Evolutionary conservation across 1,140 invertebrate species (phyloP), one percentile per base, ranked within the genome.

Genomic region (Orchesella cincta): DNA sequence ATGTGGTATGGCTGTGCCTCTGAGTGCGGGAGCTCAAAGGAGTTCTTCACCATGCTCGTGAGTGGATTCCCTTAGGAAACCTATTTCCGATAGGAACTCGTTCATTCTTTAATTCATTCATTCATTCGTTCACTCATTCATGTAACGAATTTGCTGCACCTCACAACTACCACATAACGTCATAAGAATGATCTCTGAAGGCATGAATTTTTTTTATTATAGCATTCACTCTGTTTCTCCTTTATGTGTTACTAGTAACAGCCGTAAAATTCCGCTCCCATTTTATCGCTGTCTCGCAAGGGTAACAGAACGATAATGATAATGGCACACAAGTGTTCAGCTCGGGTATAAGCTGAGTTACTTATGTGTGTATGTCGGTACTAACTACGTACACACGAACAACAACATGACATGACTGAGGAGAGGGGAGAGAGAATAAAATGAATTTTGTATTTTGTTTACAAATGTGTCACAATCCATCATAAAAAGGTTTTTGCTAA

Each of bases 401-500:
- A 46, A 46, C 1, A 67, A 29, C 28, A 67, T 67, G 62, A 67
- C 62, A 33, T 26, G n/a, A 67, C 28, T n/a, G 5, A 67, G 23
- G 8, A 33, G 23, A 23, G 33, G 5, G 62, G 23, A 33, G 62
- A 31, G 14, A 14, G 62, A 33, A 33, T 31, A 29, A 31, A 67
- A 67, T 31, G 62, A 14, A 29, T 67, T 67, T 67, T 67, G 28
- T 67, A 67, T 29, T 67, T 67, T 67, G 62, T 67, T 67, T 67
- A 67, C 29, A 67, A 67, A 67, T 67, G 62, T 67, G 62, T 67
- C 62, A 67, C 62, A 67, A 67, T 67, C 62, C 62, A 67, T 67
- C 62, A 67, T 67, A 67, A 31, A n/a, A 29, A 67, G 62, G n/a
- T 67, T 67, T 67, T 12, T 18, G 14, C 8, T 29, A 67, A 33